These are phyloP conservation scores for Mesoclemmys tuberculata DNA, from an alignment of 2,113 vertebrate species.

Conservation along the genomic window DNA sequence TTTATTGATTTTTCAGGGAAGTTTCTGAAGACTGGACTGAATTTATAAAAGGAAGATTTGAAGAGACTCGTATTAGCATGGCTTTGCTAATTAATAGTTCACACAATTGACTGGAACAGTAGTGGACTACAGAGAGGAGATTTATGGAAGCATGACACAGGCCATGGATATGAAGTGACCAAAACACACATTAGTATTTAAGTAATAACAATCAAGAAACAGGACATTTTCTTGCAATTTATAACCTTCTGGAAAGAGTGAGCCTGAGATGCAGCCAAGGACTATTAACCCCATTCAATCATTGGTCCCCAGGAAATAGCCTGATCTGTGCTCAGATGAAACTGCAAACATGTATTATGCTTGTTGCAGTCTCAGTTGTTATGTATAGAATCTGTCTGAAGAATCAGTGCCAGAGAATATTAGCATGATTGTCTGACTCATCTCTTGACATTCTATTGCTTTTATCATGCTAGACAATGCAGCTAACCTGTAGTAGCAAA, in stretches of 20 bases:
- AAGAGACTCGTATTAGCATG: neutral
- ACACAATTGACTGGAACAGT: neutral
- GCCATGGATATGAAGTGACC: neutral
- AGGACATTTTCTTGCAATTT: neutral
- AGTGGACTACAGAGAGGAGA: neutral
- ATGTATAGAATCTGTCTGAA: neutral
- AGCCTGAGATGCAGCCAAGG: neutral
- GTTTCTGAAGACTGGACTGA: neutral
- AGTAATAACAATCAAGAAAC: neutral
- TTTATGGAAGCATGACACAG: accelerated
- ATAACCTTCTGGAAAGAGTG: neutral
- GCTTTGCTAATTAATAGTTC: neutral
- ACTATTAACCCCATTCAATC: neutral
- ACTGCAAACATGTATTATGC: neutral
- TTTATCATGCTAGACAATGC: neutral
- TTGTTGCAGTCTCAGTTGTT: neutral
- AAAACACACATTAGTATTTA: neutral
- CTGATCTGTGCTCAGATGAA: neutral
- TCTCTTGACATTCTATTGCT: neutral
- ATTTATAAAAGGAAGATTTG: neutral
- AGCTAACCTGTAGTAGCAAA: neutral
- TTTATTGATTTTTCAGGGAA: neutral
- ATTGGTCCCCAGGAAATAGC: neutral
- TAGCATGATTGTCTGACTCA: neutral
- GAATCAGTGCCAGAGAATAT: neutral